Evolutionary conservation across 2,797 vertebrate species (phyloP), one percentile per base, ranked within the genome.

Genomic region (Karalla daura): DNA sequence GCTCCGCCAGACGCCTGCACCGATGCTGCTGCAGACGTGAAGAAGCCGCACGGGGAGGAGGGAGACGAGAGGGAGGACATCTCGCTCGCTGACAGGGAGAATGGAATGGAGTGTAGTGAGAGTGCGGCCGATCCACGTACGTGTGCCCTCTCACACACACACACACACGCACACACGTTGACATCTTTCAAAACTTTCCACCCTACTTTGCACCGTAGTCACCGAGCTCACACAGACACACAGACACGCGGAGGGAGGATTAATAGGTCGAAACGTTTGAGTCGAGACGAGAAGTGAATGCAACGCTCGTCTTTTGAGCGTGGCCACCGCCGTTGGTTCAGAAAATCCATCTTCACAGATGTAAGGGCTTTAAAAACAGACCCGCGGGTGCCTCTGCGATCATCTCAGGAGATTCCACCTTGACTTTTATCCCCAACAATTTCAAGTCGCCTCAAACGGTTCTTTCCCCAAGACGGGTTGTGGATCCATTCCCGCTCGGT

Each of bases 41-140:
- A n/a, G n/a, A n/a, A 83, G 58, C 32, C 76, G 15, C 69, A 70
- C n/a, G n/a, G n/a, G 67, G 56, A 76, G 64, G 86, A 90, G 47
- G 81, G 83, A 54, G 83, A 87, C 33, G 53, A 83, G 68, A 63
- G 13, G 36, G 62, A 80, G 53, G 74, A 80, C n/a, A 46, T 44
- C 2, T 54, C 77, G 25, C 41, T 63, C 39, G n/a, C n/a, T n/a
- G n/a, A n/a, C n/a, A 64, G 50, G 23, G 76, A 81, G 45, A 87
- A 82, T 69, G 80, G 69, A 72, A 68, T 73, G 23, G 60, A 83
- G 30, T 28, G 44, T 18, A 8, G 43, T 2, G 81, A 75, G 81
- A 68, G 53, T 72, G 65, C 63, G 50, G 40, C 47, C 24, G 78
- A 75, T 54, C 49, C 76, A 72, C 70, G 64, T 70, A 84, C 2